Percentiles rank a stretch among this genome's conserved stretches.
These are phyloP conservation scores for Sebastes paucispinis DNA, from an alignment of 2,797 vertebrate species.

Conservation along the genomic window DNA sequence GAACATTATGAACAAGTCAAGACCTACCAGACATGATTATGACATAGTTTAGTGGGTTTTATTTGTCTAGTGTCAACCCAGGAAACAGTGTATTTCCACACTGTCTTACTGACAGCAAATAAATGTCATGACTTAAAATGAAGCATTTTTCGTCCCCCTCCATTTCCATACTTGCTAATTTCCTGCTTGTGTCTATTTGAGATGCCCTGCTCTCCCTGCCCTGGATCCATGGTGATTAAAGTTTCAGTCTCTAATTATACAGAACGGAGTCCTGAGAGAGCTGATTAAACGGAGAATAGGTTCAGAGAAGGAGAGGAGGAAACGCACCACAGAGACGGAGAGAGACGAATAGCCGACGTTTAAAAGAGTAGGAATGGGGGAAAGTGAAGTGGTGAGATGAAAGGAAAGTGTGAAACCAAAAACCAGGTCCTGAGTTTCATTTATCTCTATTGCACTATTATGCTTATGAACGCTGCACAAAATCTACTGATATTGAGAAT, in stretches of 20 bases:
- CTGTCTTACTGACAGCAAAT: not conserved
- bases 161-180: conserved; percentile 1
- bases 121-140: not conserved
- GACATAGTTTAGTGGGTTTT: not conserved
- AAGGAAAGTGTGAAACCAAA: conserved; percentile 10
- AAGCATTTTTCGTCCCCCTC: not conserved
- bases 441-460: not conserved
- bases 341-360: not conserved
- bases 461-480: not conserved
- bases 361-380: not conserved
- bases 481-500: not conserved
- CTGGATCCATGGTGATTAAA: conserved; percentile 67
- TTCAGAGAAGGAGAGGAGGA: conserved; percentile 42
- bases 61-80: not conserved
- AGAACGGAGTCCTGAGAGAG: conserved; percentile 63
- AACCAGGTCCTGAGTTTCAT: not conserved
- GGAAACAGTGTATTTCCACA: not conserved
- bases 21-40: not conserved
- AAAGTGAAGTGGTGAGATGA: conserved; percentile 24
- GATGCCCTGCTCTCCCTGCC: conserved; percentile 45
- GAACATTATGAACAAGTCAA: conserved; percentile 8
- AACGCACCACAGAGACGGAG: conserved; percentile 28
- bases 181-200: conserved; percentile 33
- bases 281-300: conserved; percentile 69
- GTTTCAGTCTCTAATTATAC: conserved; percentile 71